Percentiles rank a stretch among this genome's conserved stretches.
phyloP scores from a whole-genome alignment of 2,113 vertebrate genomes.

The Clarias gariepinus region DNA sequence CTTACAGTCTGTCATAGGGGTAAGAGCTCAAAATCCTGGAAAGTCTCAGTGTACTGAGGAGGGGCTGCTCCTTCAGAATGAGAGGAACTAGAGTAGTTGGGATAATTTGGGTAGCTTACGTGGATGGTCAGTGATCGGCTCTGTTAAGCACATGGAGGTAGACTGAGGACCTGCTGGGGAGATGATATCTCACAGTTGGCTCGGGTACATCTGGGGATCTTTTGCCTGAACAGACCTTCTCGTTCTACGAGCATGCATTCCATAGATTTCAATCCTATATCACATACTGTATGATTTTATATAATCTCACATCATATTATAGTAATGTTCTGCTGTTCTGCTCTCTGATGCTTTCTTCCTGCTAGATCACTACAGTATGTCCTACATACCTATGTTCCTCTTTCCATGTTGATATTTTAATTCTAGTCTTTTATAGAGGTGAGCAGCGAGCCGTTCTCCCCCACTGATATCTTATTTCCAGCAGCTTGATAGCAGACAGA shows the following conservation, averaged over 20 bases:
- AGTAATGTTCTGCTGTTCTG: background rate
- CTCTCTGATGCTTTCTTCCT: background rate
- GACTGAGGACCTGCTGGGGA: background rate
- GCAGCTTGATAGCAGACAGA: conserved; percentile 32
- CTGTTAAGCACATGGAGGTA: background rate
- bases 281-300: background rate
- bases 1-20: background rate
- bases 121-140: background rate
- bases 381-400: background rate
- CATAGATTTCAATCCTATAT: background rate
- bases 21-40: background rate
- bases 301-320: conserved; percentile 5
- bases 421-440: conserved; percentile 23
- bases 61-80: background rate
- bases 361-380: background rate
- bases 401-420: conserved; percentile 38
- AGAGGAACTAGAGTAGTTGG: background rate
- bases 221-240: background rate
- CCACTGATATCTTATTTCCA: conserved; percentile 48
- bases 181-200: background rate
- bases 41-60: background rate
- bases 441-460: conserved; percentile 35
- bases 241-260: background rate
- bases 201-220: background rate
- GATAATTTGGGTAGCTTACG: background rate